phyloP scores from a whole-genome alignment of 2,113 vertebrate genomes.

The Seriola quinqueradiata region DNA sequence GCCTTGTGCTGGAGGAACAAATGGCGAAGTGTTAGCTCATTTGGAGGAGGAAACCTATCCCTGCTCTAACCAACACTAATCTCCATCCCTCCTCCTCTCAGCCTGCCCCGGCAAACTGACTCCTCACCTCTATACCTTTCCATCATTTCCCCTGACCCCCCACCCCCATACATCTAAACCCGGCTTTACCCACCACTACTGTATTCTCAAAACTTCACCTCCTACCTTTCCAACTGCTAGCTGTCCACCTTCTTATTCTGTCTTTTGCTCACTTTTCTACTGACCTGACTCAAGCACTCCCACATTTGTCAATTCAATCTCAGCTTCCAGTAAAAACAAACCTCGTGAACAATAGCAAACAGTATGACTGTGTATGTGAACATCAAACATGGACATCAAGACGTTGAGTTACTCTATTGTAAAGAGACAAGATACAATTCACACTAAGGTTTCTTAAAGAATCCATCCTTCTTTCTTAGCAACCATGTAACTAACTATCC shows the following conservation, averaged over 20 bases:
- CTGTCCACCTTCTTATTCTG: not conserved
- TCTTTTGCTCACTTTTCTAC: constrained; percentile 34
- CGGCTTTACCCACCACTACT: constrained; percentile 1
- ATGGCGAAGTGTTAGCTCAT: constrained; percentile 85
- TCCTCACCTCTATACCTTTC: constrained; percentile 60
- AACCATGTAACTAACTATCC: too few species aligned
- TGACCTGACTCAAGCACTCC: constrained; percentile 26
- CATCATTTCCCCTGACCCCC: constrained; percentile 25
- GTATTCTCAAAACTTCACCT: constrained; percentile 31
- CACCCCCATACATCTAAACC: constrained; percentile 11
- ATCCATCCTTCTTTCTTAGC: not conserved
- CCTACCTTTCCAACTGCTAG: constrained; percentile 1
- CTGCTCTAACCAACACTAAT: constrained; percentile 54
- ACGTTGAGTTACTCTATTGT: too few species aligned
- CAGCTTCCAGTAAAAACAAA: constrained; percentile 79
- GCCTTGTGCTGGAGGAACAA: constrained; percentile 88
- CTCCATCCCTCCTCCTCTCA: constrained; percentile 49
- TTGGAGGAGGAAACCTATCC: constrained; percentile 71
- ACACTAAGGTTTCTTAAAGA: not conserved
- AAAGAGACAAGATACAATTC: too few species aligned
- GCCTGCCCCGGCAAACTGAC: constrained; percentile 43
- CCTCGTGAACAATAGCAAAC: constrained; percentile 27
- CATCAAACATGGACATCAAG: too few species aligned
- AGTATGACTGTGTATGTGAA: not conserved
- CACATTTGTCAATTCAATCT: constrained; percentile 6